These are phyloP conservation scores for Chelonia mydas DNA, from an alignment of 2,797 vertebrate species.

Conservation along the genomic window DNA sequence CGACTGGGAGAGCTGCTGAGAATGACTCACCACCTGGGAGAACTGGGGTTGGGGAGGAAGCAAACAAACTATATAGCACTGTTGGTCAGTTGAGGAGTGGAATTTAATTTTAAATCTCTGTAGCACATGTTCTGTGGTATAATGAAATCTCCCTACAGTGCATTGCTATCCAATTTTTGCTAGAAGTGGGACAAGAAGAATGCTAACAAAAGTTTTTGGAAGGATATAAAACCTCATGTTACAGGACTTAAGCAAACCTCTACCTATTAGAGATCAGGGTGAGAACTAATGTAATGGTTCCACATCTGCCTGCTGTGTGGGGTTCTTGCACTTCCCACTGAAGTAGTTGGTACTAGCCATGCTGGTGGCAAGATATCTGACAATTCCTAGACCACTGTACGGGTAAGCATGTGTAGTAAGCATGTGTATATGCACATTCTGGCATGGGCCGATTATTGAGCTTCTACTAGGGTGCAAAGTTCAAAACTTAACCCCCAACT, in stretches of 20 bases:
- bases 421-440: accelerated
- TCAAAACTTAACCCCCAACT: neutral
- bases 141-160: neutral
- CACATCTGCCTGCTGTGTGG: neutral
- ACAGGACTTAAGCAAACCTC: neutral
- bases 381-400: neutral
- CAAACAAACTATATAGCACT: neutral
- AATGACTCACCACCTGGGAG: neutral
- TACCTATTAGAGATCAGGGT: neutral
- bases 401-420: neutral
- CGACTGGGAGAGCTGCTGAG: neutral
- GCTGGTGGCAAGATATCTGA: neutral
- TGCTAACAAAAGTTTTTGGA: neutral
- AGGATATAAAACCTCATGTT: neutral
- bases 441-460: neutral
- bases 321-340: neutral
- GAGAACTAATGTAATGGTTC: neutral
- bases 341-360: neutral
- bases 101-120: neutral
- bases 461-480: neutral
- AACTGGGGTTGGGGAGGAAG: neutral
- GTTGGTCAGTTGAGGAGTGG: neutral
- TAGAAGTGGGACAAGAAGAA: neutral
- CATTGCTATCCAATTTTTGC: neutral
- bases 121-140: neutral